Evolutionary conservation across 1,140 invertebrate species (phyloP), one percentile per base, ranked within the genome.

Genomic region (Tetranychus urticae): DNA sequence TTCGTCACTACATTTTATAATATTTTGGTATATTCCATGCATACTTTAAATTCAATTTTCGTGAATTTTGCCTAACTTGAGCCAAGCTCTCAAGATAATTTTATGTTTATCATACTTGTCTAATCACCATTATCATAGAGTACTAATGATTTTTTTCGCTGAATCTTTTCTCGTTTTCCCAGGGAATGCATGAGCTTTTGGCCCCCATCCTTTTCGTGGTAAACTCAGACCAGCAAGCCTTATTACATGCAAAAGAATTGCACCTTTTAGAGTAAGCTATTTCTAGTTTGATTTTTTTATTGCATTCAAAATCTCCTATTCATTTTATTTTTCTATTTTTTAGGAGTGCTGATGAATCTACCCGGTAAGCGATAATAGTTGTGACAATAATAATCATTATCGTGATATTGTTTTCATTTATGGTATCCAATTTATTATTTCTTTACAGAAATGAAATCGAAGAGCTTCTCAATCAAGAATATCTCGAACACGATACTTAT

Each of bases 131-230:
- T 10, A 42, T 42, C 5, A 42, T 42, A 5, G 5, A 42, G 10
- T 42, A 42, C 35, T n/a, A 56, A 50, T 61, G 57, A 35, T 56
- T 42, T 46, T 31, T 36, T n/a, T 2, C 7, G 2, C 23, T 47
- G 46, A 35, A 10, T 31, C 52, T 63, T 61, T 64, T 57, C 66
- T 54, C 61, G 34, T 60, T 64, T 69, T 68, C 6, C 2, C 68
- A 81, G 75, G 84, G 84, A n/a, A 86, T 86, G 84, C 84, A 86
- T 71, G 84, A 86, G 70, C 76, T 86, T 58, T 70, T 86, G 57
- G 84, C 83, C 7, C 84, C 84, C 0, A 69, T 86, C 47, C 72
- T 86, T 46, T 84, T 82, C 69, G 82, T 85, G 5, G 70, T 86
- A 33, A 78, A 82, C 67, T 78, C 75, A 66, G 84, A 86, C 71